Percentiles rank a stretch among this genome's conserved stretches.
Evolutionary conservation across 2,797 vertebrate species (phyloP).

Genomic region (Phrynocephalus guinanensis): DNA sequence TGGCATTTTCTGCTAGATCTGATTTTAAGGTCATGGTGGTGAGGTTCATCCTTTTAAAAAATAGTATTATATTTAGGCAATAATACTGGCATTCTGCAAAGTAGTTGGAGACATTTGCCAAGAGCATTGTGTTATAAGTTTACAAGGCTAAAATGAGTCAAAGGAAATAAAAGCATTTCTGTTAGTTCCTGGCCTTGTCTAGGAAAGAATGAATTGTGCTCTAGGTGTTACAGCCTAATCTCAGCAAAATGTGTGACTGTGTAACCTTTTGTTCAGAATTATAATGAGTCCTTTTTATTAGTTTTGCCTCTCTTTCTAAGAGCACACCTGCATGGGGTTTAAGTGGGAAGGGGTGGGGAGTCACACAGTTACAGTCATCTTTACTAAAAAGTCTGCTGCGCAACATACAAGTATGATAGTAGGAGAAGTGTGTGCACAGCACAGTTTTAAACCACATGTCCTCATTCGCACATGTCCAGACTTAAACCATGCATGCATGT

Average conservation of each 20-base stretch:
- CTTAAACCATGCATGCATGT: too few relatives aligned
- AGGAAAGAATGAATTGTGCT: constrained; percentile 21
- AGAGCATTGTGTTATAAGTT: constrained; percentile 38
- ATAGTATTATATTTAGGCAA: neutral
- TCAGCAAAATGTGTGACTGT: neutral
- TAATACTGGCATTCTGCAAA: constrained; percentile 2
- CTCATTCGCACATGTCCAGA: neutral
- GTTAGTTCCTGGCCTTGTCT: constrained; percentile 2
- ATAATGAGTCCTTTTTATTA: constrained; percentile 5
- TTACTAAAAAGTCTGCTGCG: neutral
- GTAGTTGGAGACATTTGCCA: constrained; percentile 22
- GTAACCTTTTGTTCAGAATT: neutral
- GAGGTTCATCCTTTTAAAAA: neutral
- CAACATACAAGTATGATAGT: neutral
- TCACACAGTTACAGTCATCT: neutral
- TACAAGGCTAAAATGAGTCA: constrained; percentile 20
- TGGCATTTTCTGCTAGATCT: neutral
- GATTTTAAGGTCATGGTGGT: neutral
- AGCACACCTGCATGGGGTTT: neutral
- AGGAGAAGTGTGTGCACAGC: neutral
- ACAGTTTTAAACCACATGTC: neutral
- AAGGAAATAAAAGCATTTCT: constrained; percentile 25
- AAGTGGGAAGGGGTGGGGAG: neutral
- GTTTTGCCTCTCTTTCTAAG: neutral
- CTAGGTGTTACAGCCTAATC: neutral